Conservation (phyloP, 1,140 invertebrate genomes). For the Ectropis grisescens region DNA sequence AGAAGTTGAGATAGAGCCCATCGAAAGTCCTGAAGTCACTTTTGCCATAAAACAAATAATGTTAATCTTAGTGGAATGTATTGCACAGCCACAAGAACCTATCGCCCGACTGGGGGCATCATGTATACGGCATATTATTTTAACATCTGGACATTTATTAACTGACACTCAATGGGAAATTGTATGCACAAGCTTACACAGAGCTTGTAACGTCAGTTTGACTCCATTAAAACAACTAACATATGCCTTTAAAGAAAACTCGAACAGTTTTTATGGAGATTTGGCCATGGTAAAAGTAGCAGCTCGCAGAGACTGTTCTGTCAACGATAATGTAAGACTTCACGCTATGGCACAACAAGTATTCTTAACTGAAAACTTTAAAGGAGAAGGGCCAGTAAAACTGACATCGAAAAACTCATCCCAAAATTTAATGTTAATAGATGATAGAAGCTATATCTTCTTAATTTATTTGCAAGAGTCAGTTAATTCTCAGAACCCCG, state of each 20-base stretch:
- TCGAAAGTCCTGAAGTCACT: constrained; percentile 74
- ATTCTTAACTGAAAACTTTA: constrained; percentile 72
- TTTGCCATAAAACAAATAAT: constrained; percentile 89
- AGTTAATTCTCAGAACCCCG: constrained; percentile 79
- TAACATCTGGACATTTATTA: constrained; percentile 85
- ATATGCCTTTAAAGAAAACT: constrained; percentile 88
- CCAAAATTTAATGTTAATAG: constrained; percentile 67
- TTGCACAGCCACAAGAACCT: constrained; percentile 89
- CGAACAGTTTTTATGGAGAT: constrained; percentile 94
- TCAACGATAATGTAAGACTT: constrained; percentile 84
- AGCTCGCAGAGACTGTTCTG: constrained; percentile 85
- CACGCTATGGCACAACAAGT: constrained; percentile 90
- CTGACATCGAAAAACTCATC: constrained; percentile 42
- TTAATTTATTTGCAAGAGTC: constrained; percentile 87
- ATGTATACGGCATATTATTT: constrained; percentile 89
- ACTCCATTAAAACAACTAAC: constrained; percentile 88
- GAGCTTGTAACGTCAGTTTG: constrained; percentile 86
- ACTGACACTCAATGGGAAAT: constrained; percentile 89
- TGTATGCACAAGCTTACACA: constrained; percentile 81
- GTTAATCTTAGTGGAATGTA: constrained; percentile 90
- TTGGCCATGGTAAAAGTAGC: constrained; percentile 93
- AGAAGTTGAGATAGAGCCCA: constrained; percentile 49
- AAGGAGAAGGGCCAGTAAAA: constrained; percentile 47
- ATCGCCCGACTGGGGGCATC: constrained; percentile 93
- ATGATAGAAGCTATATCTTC: constrained; percentile 91